phyloP scores from a whole-genome alignment of 2,888 invertebrate species.

The Laspeyria flexula region DNA sequence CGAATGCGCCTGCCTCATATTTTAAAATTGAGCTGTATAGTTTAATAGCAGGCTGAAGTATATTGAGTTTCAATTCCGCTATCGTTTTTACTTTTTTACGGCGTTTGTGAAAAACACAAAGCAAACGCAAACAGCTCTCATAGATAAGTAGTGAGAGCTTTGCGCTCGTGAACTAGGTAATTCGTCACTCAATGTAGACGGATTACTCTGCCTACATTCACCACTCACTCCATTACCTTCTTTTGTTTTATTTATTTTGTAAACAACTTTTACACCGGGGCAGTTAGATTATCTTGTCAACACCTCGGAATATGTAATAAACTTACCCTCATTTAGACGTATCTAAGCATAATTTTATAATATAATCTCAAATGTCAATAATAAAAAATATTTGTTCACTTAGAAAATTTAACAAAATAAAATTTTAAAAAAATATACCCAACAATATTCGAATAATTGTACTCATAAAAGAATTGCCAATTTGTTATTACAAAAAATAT shows the following conservation, averaged over 20 bases:
- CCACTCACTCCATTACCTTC: slow-evolving; percentile 39
- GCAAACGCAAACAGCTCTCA: slow-evolving; percentile 38
- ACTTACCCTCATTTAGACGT: too few species aligned
- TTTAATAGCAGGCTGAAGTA: slow-evolving; percentile 16
- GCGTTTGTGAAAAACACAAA: slow-evolving; percentile 31
- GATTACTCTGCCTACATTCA: slow-evolving; percentile 50
- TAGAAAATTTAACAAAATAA: too few species aligned
- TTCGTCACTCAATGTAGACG: slow-evolving; percentile 58
- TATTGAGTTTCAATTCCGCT: slow-evolving; percentile 37
- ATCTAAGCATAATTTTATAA: too few species aligned
- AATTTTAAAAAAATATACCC: too few species aligned
- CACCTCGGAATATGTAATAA: too few species aligned
- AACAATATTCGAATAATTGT: too few species aligned
- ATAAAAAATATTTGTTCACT: too few species aligned
- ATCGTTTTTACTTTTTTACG: slow-evolving; percentile 32
- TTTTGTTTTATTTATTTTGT: slow-evolving; percentile 46
- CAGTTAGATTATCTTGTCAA: slow-evolving; percentile 22
- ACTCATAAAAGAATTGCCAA: too few species aligned
- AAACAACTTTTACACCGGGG: slow-evolving; percentile 21
- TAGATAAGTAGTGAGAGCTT: slow-evolving; percentile 49
- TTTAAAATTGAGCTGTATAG: slow-evolving; percentile 11
- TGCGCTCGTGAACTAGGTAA: slow-evolving; percentile 46
- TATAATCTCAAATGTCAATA: too few species aligned
- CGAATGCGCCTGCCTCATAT: background rate
- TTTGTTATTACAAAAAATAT: too few species aligned